Percentiles rank a stretch among this genome's conserved stretches.
These are phyloP conservation scores for Gymnopithys bicolor DNA, from an alignment of 2,797 vertebrate species.

Conservation along the genomic window DNA sequence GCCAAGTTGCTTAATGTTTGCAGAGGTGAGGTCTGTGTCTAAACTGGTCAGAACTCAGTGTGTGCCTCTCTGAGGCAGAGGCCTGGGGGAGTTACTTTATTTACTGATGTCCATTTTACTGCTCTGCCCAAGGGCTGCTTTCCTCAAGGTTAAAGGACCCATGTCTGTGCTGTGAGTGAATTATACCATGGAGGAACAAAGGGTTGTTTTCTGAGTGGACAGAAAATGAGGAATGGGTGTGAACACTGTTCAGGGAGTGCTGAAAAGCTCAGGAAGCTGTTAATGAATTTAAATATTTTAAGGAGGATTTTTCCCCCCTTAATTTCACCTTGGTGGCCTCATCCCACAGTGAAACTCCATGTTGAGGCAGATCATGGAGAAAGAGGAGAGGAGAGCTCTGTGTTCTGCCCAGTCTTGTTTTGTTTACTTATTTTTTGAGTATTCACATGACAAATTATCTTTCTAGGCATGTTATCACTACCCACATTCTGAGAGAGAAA, in stretches of 20 bases:
- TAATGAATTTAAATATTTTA: neutral
- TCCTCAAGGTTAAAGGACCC: neutral
- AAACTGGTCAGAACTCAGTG: neutral
- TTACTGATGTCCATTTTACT: neutral
- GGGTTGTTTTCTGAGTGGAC: neutral
- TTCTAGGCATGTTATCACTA: neutral
- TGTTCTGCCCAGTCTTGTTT: neutral
- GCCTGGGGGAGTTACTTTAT: neutral
- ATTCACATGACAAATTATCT: neutral
- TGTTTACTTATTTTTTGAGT: neutral
- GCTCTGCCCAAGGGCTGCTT: neutral
- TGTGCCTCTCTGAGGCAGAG: neutral
- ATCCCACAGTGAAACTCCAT: neutral
- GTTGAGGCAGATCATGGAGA: neutral
- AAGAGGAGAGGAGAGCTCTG: neutral
- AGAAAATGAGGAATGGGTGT: neutral
- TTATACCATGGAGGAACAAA: neutral
- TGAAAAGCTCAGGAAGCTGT: neutral
- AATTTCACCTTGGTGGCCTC: neutral
- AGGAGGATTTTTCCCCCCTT: neutral
- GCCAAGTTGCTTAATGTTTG: accelerated
- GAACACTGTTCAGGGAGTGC: neutral
- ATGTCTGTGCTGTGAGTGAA: neutral
- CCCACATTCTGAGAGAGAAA: neutral
- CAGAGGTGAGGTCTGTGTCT: neutral